These are phyloP conservation scores for Corythornis madagascariensis DNA, from an alignment of 2,113 vertebrate genomes.

Conservation along the genomic window DNA sequence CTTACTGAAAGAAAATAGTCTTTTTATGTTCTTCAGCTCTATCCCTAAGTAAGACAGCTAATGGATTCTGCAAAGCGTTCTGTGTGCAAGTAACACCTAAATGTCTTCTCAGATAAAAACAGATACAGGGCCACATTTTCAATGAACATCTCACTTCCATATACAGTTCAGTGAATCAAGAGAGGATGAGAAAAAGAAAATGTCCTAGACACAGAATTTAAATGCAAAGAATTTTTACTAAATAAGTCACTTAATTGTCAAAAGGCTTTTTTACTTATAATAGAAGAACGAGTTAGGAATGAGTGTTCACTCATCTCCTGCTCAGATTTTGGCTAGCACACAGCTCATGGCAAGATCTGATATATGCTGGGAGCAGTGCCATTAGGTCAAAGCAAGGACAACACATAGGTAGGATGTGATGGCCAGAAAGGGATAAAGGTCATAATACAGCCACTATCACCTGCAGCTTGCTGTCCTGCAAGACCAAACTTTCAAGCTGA, in stretches of 20 bases:
- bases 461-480: background rate
- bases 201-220: background rate
- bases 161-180: background rate
- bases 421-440: background rate
- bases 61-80: background rate
- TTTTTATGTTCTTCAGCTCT: background rate
- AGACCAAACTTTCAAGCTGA: background rate
- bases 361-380: background rate
- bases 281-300: background rate
- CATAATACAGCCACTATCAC: background rate
- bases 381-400: background rate
- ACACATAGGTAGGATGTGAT: rapidly evolving
- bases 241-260: background rate
- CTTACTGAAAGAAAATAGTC: background rate
- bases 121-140: background rate
- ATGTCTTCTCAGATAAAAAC: background rate
- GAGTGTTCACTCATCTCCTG: background rate
- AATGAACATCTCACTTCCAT: background rate
- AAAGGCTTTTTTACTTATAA: background rate
- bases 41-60: background rate
- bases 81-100: background rate
- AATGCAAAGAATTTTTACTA: background rate
- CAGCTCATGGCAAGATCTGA: background rate
- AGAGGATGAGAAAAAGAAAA: background rate
- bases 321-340: background rate